Percentiles rank a stretch among this genome's conserved stretches.
These are phyloP conservation scores for Luehdorfia chinensis DNA, from an alignment of 1,140 invertebrate species.

Conservation along the genomic window DNA sequence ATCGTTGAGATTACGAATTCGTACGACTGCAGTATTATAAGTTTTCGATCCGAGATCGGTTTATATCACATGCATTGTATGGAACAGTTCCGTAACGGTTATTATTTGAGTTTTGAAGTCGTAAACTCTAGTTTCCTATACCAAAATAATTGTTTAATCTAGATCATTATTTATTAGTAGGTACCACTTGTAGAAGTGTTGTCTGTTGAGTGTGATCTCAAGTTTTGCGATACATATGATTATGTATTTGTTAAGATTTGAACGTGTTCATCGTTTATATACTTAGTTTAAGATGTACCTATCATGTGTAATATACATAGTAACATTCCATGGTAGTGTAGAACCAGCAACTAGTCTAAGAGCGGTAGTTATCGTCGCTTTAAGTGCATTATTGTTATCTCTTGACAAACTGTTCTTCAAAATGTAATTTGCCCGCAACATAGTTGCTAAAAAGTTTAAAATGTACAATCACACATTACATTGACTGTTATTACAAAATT, in stretches of 20 bases:
- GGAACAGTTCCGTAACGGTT: constrained; percentile 30
- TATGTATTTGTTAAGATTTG: constrained; percentile 43
- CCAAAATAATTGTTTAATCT: constrained; percentile 69
- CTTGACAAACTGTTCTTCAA: constrained; percentile 23
- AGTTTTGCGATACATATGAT: constrained; percentile 40
- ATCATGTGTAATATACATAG: constrained; percentile 47
- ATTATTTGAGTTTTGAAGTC: constrained; percentile 34
- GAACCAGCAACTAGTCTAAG: constrained; percentile 63
- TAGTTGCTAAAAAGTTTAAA: constrained; percentile 41
- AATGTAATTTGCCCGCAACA: constrained; percentile 44
- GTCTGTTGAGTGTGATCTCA: constrained; percentile 70
- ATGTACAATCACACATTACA: constrained; percentile 12
- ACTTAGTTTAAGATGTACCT: constrained; percentile 50
- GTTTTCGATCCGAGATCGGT: constrained; percentile 38
- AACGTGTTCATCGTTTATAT: constrained; percentile 54
- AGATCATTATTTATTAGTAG: constrained; percentile 74
- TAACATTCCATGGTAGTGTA: constrained; percentile 61
- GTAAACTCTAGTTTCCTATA: constrained; percentile 70
- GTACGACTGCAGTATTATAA: constrained; percentile 60
- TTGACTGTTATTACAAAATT: constrained; percentile 28
- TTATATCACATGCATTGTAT: constrained; percentile 32
- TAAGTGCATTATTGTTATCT: constrained; percentile 32
- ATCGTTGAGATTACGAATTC: constrained; percentile 67
- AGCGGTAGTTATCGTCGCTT: constrained; percentile 42
- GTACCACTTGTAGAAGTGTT: constrained; percentile 49